Evolutionary conservation across 2,888 invertebrate genomes (phyloP).

Genomic region (Rosalia funebris): DNA sequence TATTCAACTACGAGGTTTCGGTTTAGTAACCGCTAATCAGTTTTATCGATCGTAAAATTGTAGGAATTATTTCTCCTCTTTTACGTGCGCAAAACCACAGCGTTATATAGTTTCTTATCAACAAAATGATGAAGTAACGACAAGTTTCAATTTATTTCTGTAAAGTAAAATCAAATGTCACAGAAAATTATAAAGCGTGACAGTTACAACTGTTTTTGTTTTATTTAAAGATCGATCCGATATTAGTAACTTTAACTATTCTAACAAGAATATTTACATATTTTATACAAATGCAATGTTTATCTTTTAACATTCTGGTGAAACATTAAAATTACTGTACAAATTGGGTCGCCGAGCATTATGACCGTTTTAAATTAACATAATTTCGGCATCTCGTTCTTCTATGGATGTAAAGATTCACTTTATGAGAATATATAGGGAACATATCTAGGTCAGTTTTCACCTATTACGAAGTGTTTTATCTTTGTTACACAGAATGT

Average conservation of each 20-base stretch:
- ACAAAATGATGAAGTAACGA: neutral
- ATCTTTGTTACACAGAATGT: conserved; percentile 14
- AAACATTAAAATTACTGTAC: too few relatives aligned
- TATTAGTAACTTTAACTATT: too few relatives aligned
- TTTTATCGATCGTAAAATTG: conserved; percentile 16
- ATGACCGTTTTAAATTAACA: conserved; percentile 2
- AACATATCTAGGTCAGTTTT: conserved; percentile 17
- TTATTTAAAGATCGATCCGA: neutral
- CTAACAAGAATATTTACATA: neutral
- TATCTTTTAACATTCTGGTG: too few relatives aligned
- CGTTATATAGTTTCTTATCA: neutral
- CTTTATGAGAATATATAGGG: neutral
- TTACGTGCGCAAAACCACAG: conserved; percentile 3
- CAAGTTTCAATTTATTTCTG: conserved; percentile 6
- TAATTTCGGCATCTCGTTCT: conserved; percentile 8
- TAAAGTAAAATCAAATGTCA: conserved; percentile 5
- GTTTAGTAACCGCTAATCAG: neutral
- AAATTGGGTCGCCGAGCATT: neutral
- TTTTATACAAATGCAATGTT: neutral
- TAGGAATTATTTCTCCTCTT: conserved; percentile 5
- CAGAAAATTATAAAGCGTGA: conserved; percentile 2
- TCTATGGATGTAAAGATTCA: neutral
- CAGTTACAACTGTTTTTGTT: neutral
- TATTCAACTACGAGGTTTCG: neutral
- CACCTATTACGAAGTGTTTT: conserved; percentile 15